phyloP scores from a whole-genome alignment of 2,888 invertebrate genomes.

The Cremastinae sp. region DNA sequence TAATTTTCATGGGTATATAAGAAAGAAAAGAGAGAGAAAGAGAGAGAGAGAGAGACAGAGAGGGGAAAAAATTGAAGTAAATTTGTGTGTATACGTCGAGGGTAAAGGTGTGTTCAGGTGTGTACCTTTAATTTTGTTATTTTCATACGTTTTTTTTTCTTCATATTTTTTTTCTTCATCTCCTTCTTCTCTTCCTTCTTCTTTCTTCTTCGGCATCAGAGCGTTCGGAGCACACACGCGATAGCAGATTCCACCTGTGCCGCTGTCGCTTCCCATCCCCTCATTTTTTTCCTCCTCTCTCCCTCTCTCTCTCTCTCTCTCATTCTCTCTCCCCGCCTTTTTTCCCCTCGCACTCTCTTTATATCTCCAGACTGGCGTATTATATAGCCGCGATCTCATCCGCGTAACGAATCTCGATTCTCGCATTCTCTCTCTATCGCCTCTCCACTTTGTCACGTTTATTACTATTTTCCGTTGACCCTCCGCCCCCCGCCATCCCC shows the following conservation, averaged over 20 bases:
- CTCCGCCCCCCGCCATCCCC: too few species aligned
- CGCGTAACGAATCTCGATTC: slow-evolving; percentile 56
- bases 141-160: slow-evolving; percentile 36
- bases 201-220: slow-evolving; percentile 57
- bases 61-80: slow-evolving; percentile 13
- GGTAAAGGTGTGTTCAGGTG: slow-evolving; percentile 78
- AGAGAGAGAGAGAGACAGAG: slow-evolving; percentile 19
- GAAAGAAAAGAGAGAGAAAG: background rate
- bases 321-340: slow-evolving; percentile 30
- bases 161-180: slow-evolving; percentile 37
- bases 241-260: slow-evolving; percentile 80
- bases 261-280: slow-evolving; percentile 66
- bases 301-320: slow-evolving; percentile 23
- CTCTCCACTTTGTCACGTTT: slow-evolving; percentile 45
- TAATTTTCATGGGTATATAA: background rate
- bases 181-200: slow-evolving; percentile 33
- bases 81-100: slow-evolving; percentile 65
- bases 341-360: slow-evolving; percentile 7
- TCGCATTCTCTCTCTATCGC: slow-evolving; percentile 57
- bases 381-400: slow-evolving; percentile 30
- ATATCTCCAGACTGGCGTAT: slow-evolving; percentile 19
- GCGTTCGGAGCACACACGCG: slow-evolving; percentile 60
- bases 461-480: slow-evolving; percentile 13
- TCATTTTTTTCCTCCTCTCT: slow-evolving; percentile 15
- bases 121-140: slow-evolving; percentile 54